These are phyloP conservation scores for Apis laboriosa DNA, from an alignment of 1,140 invertebrate genomes.

Conservation along the genomic window DNA sequence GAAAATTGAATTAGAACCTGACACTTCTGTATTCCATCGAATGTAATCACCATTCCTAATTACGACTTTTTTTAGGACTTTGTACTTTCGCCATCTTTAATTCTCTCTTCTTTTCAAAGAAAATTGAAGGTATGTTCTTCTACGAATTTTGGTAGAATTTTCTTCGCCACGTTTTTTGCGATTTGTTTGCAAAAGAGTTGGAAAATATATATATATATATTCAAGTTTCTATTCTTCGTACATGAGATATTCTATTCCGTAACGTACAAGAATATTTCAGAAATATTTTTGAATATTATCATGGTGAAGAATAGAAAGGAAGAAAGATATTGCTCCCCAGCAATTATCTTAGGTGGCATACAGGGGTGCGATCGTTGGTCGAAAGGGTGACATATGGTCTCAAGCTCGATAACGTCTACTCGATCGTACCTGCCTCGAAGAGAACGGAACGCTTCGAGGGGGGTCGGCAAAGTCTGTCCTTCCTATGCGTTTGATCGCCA, in stretches of 20 bases:
- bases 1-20: neutral
- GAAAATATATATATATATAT: too few relatives aligned
- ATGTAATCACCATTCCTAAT: neutral
- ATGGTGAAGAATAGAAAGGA: slow-evolving; percentile 3
- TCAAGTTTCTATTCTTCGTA: too few relatives aligned
- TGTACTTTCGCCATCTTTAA: too few relatives aligned
- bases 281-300: neutral
- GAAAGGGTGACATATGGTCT: slow-evolving; percentile 74
- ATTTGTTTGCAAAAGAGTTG: too few relatives aligned
- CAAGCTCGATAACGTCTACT: slow-evolving; percentile 63
- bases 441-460: slow-evolving; percentile 77
- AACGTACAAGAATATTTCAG: too few relatives aligned
- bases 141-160: too few relatives aligned
- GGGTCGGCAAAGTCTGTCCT: slow-evolving; percentile 67
- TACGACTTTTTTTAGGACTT: neutral
- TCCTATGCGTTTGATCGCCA: slow-evolving; percentile 64
- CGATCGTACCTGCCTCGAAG: slow-evolving; percentile 59
- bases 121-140: too few relatives aligned
- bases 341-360: slow-evolving; percentile 45
- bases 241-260: too few relatives aligned
- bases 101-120: too few relatives aligned
- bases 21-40: neutral
- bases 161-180: too few relatives aligned
- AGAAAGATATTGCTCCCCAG: slow-evolving; percentile 45
- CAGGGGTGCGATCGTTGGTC: slow-evolving; percentile 21